Evolutionary conservation across 2,797 vertebrate species (phyloP), one percentile per base, ranked within the genome.

Genomic region (Synaphobranchus kaupii): DNA sequence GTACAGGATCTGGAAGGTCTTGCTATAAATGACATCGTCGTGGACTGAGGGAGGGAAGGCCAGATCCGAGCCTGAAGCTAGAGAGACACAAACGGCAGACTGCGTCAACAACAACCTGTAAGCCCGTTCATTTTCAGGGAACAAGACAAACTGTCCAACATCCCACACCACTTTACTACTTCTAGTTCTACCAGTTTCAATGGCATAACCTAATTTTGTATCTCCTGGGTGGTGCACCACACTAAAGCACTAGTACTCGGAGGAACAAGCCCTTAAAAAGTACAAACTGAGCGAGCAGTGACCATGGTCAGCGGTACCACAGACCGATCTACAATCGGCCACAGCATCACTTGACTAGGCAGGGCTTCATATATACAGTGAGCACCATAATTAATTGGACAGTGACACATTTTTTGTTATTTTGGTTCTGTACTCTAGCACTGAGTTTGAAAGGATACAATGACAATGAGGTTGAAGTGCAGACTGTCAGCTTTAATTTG

Each of bases 1-100:
- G 92, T 99, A 99, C 71, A 99, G 96, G 93, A 99, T 99, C 92
- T 99, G 98, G 95, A 99, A 99, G 15, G 98, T 98, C 97, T 99
- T 99, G 95, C 99, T 99, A 94, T 96, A 97, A 94, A 98, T 96
- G 90, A 96, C 88, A 83, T 97, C 98, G 90, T 98, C 98, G 92
- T 98, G 97, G 90, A 99, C 95, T 84, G 96, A 96, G 88, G 99
- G 97, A 90, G 99, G 98, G 93, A 99, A 98, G 28, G 97, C 98
- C 95, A 99, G 96, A 91, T 98, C 97, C 86, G 97, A 94, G 92
- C 97, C 98, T 99, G 88, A 52, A 96, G 89, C 86, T 84, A 17
- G n/a, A 17, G n/a, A 58, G 28, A 34, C 0, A 34, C 28, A 84
- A 60, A 10, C 2, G 25, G 54, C 28, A 60, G 28, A 28, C 17